Percentiles rank a stretch among this genome's conserved stretches.
These are phyloP conservation scores for Cataglyphis hispanica DNA, from an alignment of 1,140 invertebrate species.

Conservation along the genomic window DNA sequence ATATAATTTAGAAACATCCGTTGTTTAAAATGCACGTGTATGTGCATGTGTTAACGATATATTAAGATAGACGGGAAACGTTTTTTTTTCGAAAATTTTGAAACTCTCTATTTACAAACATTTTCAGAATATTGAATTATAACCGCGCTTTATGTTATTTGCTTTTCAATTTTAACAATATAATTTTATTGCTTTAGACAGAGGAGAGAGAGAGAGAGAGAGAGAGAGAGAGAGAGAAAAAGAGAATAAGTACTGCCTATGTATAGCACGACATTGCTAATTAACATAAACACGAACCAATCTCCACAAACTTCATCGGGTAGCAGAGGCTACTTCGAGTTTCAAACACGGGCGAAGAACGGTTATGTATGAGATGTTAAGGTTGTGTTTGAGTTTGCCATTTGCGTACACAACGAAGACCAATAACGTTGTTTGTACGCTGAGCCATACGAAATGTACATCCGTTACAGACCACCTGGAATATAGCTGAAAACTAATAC, in stretches of 20 bases:
- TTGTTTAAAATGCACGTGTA: not conserved
- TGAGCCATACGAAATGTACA: constrained; percentile 46
- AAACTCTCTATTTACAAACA: not conserved
- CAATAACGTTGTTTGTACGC: constrained; percentile 58
- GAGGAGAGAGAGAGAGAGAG: too few relatives aligned
- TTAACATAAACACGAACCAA: constrained; percentile 65
- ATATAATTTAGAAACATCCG: not conserved
- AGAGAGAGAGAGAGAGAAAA: too few relatives aligned
- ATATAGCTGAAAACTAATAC: constrained; percentile 47
- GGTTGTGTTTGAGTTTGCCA: constrained; percentile 62
- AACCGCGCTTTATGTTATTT: not conserved
- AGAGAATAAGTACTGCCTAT: not conserved
- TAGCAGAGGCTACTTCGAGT: constrained; percentile 49
- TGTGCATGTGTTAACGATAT: not conserved
- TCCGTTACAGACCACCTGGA: constrained; percentile 29
- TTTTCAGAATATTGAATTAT: not conserved
- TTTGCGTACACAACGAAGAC: constrained; percentile 57
- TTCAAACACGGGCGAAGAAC: constrained; percentile 61
- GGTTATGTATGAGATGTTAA: constrained; percentile 62
- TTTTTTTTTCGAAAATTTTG: not conserved
- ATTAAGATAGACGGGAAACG: not conserved
- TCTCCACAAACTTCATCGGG: constrained; percentile 46
- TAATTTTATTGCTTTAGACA: constrained; percentile 15
- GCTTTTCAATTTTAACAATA: constrained; percentile 47
- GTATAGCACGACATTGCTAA: constrained; percentile 38